Base-by-base conservation (phyloP, 1,140 invertebrate species). In the Bombus soroeensis region DNA sequence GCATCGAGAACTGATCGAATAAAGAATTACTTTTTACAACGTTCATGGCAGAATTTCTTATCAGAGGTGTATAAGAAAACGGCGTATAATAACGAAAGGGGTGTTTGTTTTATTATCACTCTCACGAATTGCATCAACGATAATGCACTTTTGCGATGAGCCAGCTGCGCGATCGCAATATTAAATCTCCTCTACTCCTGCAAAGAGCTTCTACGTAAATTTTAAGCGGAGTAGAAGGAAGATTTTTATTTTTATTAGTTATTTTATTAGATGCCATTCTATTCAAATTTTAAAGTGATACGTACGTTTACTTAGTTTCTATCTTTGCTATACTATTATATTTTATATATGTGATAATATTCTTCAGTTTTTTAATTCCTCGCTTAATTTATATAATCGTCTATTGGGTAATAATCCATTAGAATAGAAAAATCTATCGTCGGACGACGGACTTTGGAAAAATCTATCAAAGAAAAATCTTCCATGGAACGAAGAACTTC, bases 71-170 rank as follows among this genome's bases (percentile, higher is more conserved):
- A 28, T 18, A 71, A 28, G 25, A 9, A 9, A 39, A 39, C 22
- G 3, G 22, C n/a, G 39, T 1, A 47, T 73, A 73, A 73, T 32
- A 43, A 73, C 28, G 71, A 32, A n/a, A 32, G 28, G n/a, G 71
- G 2, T 73, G 71, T 47, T 73, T 73, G 71, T 43, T 73, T 43
- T 43, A 43, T 73, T 47, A 73, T 47, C 28, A 32, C 71, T 47
- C 15, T 32, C 39, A 4, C 28, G n/a, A 47, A 43, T 73, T 73
- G 39, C 41, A 32, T 73, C 32, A 73, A 73, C 41, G 71, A 73
- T 73, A 73, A 72, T 72, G 70, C 70, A 72, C 39, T n/a, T 1
- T 13, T n/a, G 70, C 28, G n/a, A 73, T 47, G n/a, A 43, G 37
- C 71, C 37, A 43, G 39, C 71, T n/a, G 39, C 41, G 39, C 39